These are phyloP conservation scores for Phylloscopus whistleri DNA, from an alignment of 2,113 vertebrate species.

Conservation along the genomic window DNA sequence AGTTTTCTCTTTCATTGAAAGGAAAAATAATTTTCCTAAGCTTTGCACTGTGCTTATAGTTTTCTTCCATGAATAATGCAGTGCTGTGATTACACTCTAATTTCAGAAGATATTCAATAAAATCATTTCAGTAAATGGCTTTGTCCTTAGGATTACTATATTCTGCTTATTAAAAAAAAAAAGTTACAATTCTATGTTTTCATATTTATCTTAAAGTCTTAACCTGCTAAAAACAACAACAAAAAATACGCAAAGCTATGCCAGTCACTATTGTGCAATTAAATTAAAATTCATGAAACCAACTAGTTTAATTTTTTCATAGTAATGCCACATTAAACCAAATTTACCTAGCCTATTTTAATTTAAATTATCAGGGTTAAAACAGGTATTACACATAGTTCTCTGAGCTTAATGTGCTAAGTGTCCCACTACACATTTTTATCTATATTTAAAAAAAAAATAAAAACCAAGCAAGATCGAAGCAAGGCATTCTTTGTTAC, in stretches of 20 bases:
- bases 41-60: background rate
- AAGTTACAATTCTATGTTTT: background rate
- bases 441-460: background rate
- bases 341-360: background rate
- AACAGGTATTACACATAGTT: background rate
- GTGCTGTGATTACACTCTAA: background rate
- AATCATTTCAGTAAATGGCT: background rate
- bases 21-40: background rate
- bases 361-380: background rate
- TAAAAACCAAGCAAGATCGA: background rate
- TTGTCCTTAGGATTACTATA: background rate
- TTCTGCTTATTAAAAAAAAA: background rate
- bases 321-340: background rate
- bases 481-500: background rate
- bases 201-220: background rate
- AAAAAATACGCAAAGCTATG: background rate
- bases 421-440: background rate
- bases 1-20: background rate
- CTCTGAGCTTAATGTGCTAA: background rate
- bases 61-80: background rate
- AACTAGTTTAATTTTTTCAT: background rate
- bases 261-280: background rate
- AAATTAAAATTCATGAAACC: slow-evolving; percentile 11
- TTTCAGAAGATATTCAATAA: background rate
- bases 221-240: background rate